Conservation (phyloP, 2,797 vertebrate genomes). For the Cyclura pinguis region DNA sequence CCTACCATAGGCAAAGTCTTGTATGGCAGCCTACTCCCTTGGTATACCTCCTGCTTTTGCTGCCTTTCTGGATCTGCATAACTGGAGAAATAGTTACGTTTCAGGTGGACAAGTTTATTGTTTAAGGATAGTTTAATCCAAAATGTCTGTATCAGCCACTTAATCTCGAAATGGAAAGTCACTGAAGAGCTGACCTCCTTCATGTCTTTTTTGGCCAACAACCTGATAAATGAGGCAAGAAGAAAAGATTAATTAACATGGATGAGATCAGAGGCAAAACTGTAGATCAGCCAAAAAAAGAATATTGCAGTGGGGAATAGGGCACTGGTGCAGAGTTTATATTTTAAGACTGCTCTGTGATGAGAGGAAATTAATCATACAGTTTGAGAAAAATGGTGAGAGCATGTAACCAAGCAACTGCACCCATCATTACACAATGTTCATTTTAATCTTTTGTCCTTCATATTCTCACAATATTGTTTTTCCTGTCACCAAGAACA, state of each 20-base stretch:
- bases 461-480: slow-evolving; percentile 12
- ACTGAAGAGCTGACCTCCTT: slow-evolving; percentile 36
- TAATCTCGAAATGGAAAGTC: background rate
- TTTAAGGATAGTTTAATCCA: background rate
- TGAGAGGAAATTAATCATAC: slow-evolving; percentile 51
- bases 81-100: background rate
- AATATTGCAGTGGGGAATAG: background rate
- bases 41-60: background rate
- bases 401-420: slow-evolving; percentile 42
- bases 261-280: slow-evolving; percentile 51
- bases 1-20: background rate
- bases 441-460: slow-evolving; percentile 53
- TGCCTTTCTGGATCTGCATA: background rate
- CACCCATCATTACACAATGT: slow-evolving; percentile 47
- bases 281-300: slow-evolving; percentile 45
- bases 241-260: slow-evolving; percentile 44
- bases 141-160: background rate
- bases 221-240: slow-evolving; percentile 32
- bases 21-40: background rate
- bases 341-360: slow-evolving; percentile 22
- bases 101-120: background rate
- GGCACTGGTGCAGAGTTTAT: slow-evolving; percentile 39
- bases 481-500: background rate
- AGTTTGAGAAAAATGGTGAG: slow-evolving; percentile 39
- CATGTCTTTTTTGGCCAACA: background rate